Conservation (phyloP, 2,797 vertebrate species). For the Aselliscus stoliczkanus region DNA sequence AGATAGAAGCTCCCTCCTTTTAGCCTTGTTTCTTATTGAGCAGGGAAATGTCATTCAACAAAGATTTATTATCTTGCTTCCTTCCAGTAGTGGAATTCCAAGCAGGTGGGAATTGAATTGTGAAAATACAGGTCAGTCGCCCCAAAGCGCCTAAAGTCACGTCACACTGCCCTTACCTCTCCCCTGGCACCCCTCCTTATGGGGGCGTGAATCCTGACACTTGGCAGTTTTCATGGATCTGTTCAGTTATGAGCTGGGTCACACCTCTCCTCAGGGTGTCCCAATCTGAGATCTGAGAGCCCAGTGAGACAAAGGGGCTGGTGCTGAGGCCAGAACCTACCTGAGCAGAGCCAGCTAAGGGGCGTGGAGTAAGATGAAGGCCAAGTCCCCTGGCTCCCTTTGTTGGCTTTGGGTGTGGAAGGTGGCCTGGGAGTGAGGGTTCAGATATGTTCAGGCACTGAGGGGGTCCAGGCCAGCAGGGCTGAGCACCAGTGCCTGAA, state of each 20-base stretch:
- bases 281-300: neutral
- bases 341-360: conserved; percentile 76
- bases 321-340: conserved; percentile 71
- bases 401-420: conserved; percentile 19
- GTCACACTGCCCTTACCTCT: neutral
- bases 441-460: conserved; percentile 83
- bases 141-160: neutral
- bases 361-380: conserved; percentile 24
- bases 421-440: conserved; percentile 71
- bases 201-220: neutral
- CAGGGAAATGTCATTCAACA: neutral
- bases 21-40: neutral
- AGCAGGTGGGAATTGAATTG: neutral
- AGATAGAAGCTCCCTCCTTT: neutral
- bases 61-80: neutral
- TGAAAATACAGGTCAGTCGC: neutral
- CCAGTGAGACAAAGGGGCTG: neutral
- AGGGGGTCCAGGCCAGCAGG: conserved; percentile 97
- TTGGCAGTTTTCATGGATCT: neutral
- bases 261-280: neutral
- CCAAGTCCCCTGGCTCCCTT: neutral
- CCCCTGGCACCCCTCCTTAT: neutral
- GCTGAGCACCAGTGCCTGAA: conserved; percentile 94
- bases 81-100: neutral
- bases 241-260: neutral